A percentile compares a stretch with the other conserved stretches of the same genome.
Conservation (phyloP, 2,113 vertebrate species). For the Sebastes fasciatus region DNA sequence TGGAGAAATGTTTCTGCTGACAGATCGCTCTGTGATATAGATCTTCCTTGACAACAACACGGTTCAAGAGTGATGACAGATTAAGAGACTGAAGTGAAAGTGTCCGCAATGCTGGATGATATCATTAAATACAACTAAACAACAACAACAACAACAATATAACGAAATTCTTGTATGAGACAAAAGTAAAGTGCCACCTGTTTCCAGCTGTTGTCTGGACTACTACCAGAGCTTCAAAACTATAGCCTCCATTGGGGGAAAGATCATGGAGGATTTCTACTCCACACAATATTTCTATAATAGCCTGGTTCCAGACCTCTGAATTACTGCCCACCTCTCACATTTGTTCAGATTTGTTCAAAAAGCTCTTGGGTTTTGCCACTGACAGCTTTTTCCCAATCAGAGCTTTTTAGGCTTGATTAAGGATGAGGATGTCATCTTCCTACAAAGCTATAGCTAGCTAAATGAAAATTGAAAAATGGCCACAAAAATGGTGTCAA, state of each 20-base stretch:
- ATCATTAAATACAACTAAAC: background rate
- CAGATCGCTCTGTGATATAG: slow-evolving; percentile 48
- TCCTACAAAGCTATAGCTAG: background rate
- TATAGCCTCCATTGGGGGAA: background rate
- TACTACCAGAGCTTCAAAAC: background rate
- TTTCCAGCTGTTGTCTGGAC: background rate
- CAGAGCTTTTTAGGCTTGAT: too few relatives aligned
- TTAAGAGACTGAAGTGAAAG: background rate
- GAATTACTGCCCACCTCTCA: too few relatives aligned
- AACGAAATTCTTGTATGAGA: too few relatives aligned
- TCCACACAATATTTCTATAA: background rate
- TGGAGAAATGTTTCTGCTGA: slow-evolving; percentile 67
- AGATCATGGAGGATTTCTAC: background rate
- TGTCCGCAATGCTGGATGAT: background rate
- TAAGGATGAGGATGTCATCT: background rate
- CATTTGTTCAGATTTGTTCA: background rate
- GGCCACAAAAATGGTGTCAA: background rate
- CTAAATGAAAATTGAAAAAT: background rate
- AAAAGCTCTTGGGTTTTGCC: background rate
- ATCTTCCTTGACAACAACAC: slow-evolving; percentile 38
- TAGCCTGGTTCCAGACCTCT: background rate
- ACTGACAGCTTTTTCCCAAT: too few relatives aligned
- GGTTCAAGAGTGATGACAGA: slow-evolving; percentile 35
- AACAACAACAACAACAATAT: background rate
- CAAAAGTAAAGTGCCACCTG: background rate